Base-by-base conservation (phyloP, 2,888 invertebrate species). In the Plemyria rubiginata region DNA sequence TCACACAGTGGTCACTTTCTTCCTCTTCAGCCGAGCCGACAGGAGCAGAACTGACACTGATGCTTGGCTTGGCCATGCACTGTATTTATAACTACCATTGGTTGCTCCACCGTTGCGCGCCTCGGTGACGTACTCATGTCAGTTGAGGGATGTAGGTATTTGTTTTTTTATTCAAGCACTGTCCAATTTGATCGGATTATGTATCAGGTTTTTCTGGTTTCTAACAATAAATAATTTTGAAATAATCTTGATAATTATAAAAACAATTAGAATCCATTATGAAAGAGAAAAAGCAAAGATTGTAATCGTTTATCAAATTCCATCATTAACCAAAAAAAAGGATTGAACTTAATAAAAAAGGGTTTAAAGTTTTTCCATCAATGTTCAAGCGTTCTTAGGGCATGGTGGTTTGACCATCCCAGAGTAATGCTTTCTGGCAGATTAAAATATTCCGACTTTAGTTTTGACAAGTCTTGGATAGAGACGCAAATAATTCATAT, bases 1-100 rank as follows among this genome's bases (percentile, higher is more conserved):
- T 70, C 45, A 60, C 49, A 60, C 63, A 65, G 54, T 50, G 51
- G 84, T 88, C 90, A 92, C 92, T 93, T 91, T 88, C 90, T 82
- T 89, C 92, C 90, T 92, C 88, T 92, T 92, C 90, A 85, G 86
- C 83, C 61, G 29, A 62, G 79, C 84, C 79, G 90, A 90, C 91
- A 90, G 90, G 90, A 92, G 79, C 75, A 70, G 89, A 92, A 93
- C 91, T 93, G 87, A 88, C 87, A 87, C 89, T 89, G 86, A 64
- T 81, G 74, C 75, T 68, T 70, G 67, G 65, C 62, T 62, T 62
- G 58, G 64, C 64, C 60, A 60, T 70, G 76, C 81, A 78, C 81
- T 74, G 75, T 88, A 89, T 90, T 90, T 92, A 90, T 91, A 91
- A 86, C 77, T 43, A 75, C 66, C 71, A 65, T 63, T 67, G 66